Conservation (phyloP, 2,797 vertebrate species). For the Enteromius radiatus region DNA sequence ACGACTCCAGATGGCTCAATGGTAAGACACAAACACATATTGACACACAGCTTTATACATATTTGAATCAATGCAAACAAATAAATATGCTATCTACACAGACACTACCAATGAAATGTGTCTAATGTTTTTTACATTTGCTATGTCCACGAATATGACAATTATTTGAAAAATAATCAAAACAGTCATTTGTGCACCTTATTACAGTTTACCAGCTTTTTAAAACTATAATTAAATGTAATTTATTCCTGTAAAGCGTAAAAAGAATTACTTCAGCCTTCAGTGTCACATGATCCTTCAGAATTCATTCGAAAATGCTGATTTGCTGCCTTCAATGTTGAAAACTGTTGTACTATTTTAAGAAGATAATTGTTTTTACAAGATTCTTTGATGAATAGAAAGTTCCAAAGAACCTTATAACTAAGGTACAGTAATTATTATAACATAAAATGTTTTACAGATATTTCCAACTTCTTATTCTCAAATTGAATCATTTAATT, state of each 20-base stretch:
- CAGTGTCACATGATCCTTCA: neutral
- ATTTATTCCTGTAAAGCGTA: neutral
- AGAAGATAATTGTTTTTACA: neutral
- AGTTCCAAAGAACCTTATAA: too few species aligned
- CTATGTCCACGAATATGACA: neutral
- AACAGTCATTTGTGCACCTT: neutral
- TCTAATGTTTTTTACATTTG: neutral
- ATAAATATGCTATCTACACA: neutral
- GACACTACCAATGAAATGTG: neutral
- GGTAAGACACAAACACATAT: conserved; percentile 76
- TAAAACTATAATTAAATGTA: neutral
- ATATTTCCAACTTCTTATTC: neutral
- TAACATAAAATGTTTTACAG: neutral
- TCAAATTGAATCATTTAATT: neutral
- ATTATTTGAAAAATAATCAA: neutral
- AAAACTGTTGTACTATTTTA: neutral
- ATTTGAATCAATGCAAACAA: neutral
- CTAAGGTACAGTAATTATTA: too few species aligned
- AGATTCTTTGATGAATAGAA: neutral
- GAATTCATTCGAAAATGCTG: neutral
- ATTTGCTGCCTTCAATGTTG: neutral
- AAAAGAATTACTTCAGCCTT: neutral
- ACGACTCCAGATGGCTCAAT: conserved; percentile 97
- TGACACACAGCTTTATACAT: neutral
- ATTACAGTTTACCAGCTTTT: neutral